Evolutionary conservation across 2,888 invertebrate species (phyloP).

Genomic region (Dryadula phaetusa): DNA sequence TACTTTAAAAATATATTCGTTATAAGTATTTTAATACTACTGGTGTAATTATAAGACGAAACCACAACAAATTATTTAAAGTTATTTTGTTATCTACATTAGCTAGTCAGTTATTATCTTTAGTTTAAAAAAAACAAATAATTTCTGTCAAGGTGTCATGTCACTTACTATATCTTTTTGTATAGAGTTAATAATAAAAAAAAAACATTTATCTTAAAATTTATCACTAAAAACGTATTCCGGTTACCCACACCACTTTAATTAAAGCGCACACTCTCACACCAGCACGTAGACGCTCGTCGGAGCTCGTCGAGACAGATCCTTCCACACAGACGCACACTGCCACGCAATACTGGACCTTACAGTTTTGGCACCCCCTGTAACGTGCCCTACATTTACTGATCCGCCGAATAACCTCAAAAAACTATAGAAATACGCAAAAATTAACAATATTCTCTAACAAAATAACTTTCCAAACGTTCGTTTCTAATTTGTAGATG

Average conservation of each 20-base stretch:
- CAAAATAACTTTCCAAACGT: constrained; percentile 34
- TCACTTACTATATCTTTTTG: no score
- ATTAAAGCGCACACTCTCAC: constrained; percentile 59
- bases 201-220: constrained; percentile 48
- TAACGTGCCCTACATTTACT: constrained; percentile 76
- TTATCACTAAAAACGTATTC: constrained; percentile 50
- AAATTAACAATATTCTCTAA: constrained; percentile 56
- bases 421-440: constrained; percentile 65
- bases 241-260: constrained; percentile 45
- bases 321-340: constrained; percentile 58
- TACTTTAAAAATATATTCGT: no score
- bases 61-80: no score
- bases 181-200: no score
- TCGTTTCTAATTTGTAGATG: constrained; percentile 11
- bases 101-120: no score
- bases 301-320: constrained; percentile 48
- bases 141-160: no score
- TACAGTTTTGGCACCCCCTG: constrained; percentile 59
- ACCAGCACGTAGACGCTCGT: constrained; percentile 34
- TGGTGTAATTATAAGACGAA: no score
- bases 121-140: no score
- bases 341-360: constrained; percentile 65
- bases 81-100: no score
- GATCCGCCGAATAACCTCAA: constrained; percentile 79
- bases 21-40: no score